Conservation (phyloP, 2,888 invertebrate species). For the Liopterus haemorrhoidalis region DNA sequence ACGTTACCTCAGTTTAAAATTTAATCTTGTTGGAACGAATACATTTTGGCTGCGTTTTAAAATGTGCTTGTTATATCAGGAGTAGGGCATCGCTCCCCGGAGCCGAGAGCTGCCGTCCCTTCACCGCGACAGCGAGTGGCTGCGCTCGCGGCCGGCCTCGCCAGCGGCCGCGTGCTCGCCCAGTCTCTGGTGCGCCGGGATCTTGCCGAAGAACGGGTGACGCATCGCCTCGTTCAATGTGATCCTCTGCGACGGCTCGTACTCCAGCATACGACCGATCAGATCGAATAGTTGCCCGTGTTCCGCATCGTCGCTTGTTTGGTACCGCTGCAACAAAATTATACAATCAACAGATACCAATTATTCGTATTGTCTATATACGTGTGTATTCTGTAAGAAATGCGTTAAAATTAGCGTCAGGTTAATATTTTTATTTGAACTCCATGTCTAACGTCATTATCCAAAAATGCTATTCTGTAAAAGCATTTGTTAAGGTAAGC, state of each 20-base stretch:
- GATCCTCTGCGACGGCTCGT: constrained; percentile 88
- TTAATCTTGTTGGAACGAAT: too few species aligned
- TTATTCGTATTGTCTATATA: too few species aligned
- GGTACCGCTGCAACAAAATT: constrained; percentile 72
- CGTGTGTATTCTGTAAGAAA: too few species aligned
- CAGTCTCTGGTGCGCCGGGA: constrained; percentile 72
- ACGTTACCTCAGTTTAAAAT: too few species aligned
- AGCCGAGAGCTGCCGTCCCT: constrained; percentile 39
- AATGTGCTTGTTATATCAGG: constrained; percentile 12
- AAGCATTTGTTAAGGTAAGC: too few species aligned
- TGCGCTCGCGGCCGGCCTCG: constrained; percentile 56
- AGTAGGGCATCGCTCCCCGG: constrained; percentile 26
- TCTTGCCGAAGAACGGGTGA: constrained; percentile 89
- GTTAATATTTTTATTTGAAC: too few species aligned
- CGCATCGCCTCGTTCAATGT: constrained; percentile 79
- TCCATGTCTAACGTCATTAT: too few species aligned
- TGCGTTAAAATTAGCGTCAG: too few species aligned
- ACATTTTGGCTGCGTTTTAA: too few species aligned
- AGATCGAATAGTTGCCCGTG: constrained; percentile 91
- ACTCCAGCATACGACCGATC: constrained; percentile 92
- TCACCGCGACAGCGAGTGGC: constrained; percentile 70
- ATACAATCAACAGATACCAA: too few species aligned
- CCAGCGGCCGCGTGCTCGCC: constrained; percentile 50
- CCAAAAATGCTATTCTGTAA: too few species aligned
- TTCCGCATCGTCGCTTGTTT: constrained; percentile 81